These are phyloP conservation scores for Pristionchus entomophagus DNA, from an alignment of 2,888 invertebrate genomes.

Conservation along the genomic window DNA sequence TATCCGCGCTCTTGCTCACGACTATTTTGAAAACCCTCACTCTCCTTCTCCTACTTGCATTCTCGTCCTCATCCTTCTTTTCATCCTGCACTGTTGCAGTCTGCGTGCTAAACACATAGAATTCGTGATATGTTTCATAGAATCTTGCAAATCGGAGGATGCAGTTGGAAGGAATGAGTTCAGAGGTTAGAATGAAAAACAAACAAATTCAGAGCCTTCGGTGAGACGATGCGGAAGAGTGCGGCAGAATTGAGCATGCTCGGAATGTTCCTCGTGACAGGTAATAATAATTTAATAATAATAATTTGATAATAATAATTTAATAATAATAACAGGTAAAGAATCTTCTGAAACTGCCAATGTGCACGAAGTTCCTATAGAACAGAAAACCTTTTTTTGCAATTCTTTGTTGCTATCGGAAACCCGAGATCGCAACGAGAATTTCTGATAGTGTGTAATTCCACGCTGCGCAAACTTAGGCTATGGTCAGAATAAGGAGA, in stretches of 20 bases:
- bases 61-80: no score
- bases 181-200: background rate
- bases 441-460: background rate
- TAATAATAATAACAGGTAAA: no score
- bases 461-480: background rate
- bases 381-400: background rate
- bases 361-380: background rate
- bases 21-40: no score
- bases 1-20: no score
- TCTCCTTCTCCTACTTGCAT: background rate
- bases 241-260: slow-evolving; percentile 73
- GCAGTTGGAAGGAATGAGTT: no score
- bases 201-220: slow-evolving; percentile 66
- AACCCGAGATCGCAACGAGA: background rate
- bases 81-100: background rate
- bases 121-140: no score
- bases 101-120: no score
- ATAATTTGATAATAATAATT: no score
- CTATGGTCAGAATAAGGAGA: background rate
- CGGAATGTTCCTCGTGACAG: slow-evolving; percentile 72
- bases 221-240: slow-evolving; percentile 70
- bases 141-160: no score
- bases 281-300: background rate
- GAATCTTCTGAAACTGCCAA: background rate
- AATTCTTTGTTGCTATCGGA: background rate